These are phyloP conservation scores for Halichoerus grypus DNA, from an alignment of 2,113 vertebrate genomes.

Conservation along the genomic window DNA sequence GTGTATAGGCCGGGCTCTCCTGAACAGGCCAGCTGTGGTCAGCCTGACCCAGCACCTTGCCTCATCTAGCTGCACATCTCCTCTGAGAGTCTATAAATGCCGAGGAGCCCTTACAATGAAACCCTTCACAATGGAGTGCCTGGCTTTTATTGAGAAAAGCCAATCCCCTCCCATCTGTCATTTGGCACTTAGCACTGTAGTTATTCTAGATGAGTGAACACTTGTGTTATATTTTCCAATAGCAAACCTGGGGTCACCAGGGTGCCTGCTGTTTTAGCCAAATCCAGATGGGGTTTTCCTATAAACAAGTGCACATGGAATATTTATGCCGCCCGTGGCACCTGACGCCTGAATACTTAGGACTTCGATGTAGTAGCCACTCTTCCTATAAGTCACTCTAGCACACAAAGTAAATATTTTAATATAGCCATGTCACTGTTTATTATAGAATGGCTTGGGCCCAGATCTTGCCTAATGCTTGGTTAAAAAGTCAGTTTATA, in stretches of 20 bases:
- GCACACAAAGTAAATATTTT: constrained; percentile 99
- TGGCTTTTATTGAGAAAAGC: constrained; percentile 92
- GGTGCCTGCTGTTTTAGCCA: constrained; percentile 93
- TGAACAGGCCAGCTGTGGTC: constrained; percentile 35
- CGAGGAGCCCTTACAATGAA: constrained; percentile 81
- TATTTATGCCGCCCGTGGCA: constrained; percentile 99
- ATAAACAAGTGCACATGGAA: constrained; percentile 98
- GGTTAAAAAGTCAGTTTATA: constrained; percentile 98
- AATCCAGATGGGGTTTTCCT: constrained; percentile 99
- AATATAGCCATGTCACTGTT: constrained; percentile 98
- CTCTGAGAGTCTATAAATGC: constrained; percentile 86
- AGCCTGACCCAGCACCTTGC: constrained; percentile 51
- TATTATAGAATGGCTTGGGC: constrained; percentile 98
- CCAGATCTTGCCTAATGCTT: constrained; percentile 98
- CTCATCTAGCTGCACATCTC: constrained; percentile 66
- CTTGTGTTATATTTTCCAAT: constrained; percentile 99
- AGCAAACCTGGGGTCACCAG: constrained; percentile 95
- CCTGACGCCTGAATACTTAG: constrained; percentile 99
- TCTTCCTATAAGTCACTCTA: constrained; percentile 99
- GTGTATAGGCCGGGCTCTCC: not conserved
- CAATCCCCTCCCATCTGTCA: constrained; percentile 96
- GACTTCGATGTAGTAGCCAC: constrained; percentile 98
- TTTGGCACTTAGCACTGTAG: constrained; percentile 94
- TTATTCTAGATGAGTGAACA: constrained; percentile 95
- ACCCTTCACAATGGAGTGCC: constrained; percentile 85